Base-by-base conservation (phyloP, 2,113 vertebrate genomes). In the Hassar affinis region DNA sequence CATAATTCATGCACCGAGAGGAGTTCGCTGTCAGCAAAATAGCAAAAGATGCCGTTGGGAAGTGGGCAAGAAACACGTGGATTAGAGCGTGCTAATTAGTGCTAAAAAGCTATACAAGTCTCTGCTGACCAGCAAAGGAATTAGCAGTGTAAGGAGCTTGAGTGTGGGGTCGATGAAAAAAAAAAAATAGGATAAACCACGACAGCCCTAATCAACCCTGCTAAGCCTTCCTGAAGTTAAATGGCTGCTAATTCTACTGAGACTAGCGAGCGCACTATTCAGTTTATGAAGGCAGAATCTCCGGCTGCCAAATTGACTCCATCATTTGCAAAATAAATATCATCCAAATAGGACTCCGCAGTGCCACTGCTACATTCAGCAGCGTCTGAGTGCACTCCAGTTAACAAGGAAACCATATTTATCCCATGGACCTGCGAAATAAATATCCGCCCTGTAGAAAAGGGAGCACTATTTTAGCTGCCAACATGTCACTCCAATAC, bases 1-100 rank as follows among this genome's bases (percentile, higher is more conserved):
- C 90, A 91, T 93, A 91, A 93, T 91, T 90, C 87, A 90, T 82
- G 85, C 84, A 85, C 88, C 86, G 38, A 89, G 86, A 86, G 59
- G 90, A 87, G 89, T 90, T 89, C 86, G 83, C 83, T 88, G 5
- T 78, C 85, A 84, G 86, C 45, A 22, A 83, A 89, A 88, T 89
- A 90, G 91, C 52, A 89, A 85, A 87, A 82, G 84, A 89, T 91
- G 91, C 92, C 88, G 51, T 89, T 88, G 87, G 84, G 87, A 80
- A 52, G 54, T 62, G 51, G 78, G 30, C 33, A 17, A 54, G 74
- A 56, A 42, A 69, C n/a, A 71, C 11, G n/a, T 49, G 74, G 38
- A 54, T 42, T 54, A 66, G 15, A 57, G 72, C 30, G 3, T n/a
- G 72, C 61, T 77, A 83, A 78, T 83, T 66, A 78, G 59, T 51